Evolutionary conservation across 2,888 invertebrate species (phyloP), one percentile per base, ranked within the genome.

Genomic region (Agrochola macilenta): DNA sequence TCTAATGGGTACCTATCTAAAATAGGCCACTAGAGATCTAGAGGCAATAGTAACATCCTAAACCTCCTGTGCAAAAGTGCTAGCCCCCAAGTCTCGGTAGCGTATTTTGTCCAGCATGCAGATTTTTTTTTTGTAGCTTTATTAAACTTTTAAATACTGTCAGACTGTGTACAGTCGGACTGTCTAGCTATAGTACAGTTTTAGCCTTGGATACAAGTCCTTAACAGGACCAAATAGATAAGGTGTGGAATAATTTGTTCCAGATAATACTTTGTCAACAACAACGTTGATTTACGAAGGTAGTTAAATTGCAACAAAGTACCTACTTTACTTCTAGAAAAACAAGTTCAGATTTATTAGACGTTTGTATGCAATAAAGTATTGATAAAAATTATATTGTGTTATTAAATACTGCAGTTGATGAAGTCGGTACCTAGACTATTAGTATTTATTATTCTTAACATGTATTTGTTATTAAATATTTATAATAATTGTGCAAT

Each of bases 291-390:
- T 82, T 84, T 86, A 86, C 57, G 66, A 61, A 65, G 64, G 63
- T 60, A 78, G 39, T 75, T 73, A 65, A 73, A 66, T 78, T 76
- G 83, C 85, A 83, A 83, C 83, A 84, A 80, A 68, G 74, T 78
- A 70, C n/a, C n/a, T n/a, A n/a, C 23, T 52, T 61, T 14, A 20
- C 23, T 61, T 46, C 63, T 74, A 85, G 87, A 90, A 89, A 87
- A 89, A 90, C 90, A 90, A 85, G 74, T 46, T n/a, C 64, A 82
- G 79, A 90, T 88, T 91, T 87, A 90, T 88, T 84, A 61, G 71
- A 85, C 72, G 71, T 83, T 80, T 85, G 74, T 81, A 76, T 78
- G 77, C 81, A 75, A 87, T 79, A 76, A 82, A 73, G 43, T 70
- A 76, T 76, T 76, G 87, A 89, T 89, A 87, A 84, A 85, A 81